A percentile compares a stretch with the other conserved stretches of the same genome.
Evolutionary conservation across 2,113 vertebrate genomes (phyloP).

Genomic region (Saccopteryx leptura): DNA sequence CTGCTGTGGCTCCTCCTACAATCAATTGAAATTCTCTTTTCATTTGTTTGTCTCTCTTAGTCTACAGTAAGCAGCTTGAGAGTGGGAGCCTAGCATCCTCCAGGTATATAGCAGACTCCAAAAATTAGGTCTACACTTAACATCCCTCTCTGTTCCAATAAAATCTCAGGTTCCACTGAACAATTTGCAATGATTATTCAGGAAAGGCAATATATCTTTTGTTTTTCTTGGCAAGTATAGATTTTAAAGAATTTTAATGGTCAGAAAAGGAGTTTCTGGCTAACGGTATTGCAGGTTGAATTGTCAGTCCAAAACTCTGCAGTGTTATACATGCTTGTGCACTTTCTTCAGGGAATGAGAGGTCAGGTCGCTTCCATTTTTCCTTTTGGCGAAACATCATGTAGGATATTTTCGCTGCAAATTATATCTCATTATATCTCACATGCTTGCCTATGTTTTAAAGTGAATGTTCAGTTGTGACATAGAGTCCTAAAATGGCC

Average conservation of each 20-base stretch:
- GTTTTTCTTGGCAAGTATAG: no score
- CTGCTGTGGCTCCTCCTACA: not conserved
- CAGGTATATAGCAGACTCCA: not conserved
- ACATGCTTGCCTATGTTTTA: not conserved
- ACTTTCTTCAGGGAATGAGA: not conserved
- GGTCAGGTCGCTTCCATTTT: not conserved
- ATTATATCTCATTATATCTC: not conserved
- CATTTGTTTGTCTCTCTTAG: fast-evolving
- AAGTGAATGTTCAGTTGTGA: not conserved
- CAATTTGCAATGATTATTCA: not conserved
- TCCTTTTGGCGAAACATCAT: not conserved
- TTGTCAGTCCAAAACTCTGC: not conserved
- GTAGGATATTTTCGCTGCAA: not conserved
- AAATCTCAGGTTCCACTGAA: not conserved
- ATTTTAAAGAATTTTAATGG: not conserved
- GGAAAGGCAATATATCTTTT: not conserved
- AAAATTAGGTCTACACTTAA: not conserved
- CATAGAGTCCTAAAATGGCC: not conserved
- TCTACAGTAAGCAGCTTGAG: not conserved
- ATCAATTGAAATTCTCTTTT: not conserved
- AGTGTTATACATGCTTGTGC: not conserved
- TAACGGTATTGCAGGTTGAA: not conserved
- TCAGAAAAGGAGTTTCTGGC: not conserved
- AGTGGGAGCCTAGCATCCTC: not conserved
- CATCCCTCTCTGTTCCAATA: not conserved